Base-by-base conservation (phyloP, 1,140 invertebrate species). In the Bombus sylvicola region DNA sequence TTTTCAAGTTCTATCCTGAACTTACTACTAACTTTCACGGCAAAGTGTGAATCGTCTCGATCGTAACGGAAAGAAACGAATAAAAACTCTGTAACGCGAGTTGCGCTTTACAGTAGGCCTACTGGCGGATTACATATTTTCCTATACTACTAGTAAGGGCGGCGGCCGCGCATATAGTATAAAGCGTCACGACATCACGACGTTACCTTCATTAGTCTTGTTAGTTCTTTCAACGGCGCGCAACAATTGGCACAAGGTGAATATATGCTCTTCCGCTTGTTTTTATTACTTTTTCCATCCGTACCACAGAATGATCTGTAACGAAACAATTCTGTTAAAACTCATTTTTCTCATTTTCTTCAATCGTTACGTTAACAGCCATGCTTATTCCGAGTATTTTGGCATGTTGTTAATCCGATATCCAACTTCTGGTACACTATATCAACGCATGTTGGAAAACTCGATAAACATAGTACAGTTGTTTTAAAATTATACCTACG, bases 211-310 rank as follows among this genome's bases (percentile, higher is more conserved):
- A 81, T 64, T 91, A 72, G 39, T 82, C 13, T 84, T 59, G 66
- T 83, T 86, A 71, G 53, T 78, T 59, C 62, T 78, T 57, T 81
- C 82, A 76, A 81, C 86, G 83, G 68, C 72, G 15, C 66, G 72
- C 34, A 73, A 64, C 82, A 80, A 77, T 66, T 39, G 62, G 87
- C 75, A 5, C 83, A 87, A 84, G 91, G 88, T 85, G 86, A 91
- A 43, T 25, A 81, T 37, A 28, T 37, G 47, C 28, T 80, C 25
- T 39, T 76, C 28, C 22, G 4, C 37, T 43, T 43, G 9, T 43
- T 53, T 4, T 6, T 28, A 39, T 28, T 22, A 5, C 66, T 59
- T 43, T 28, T 31, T 28, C n/a, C 41, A 10, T 22, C 66, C 15
- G 18, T 39, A 37, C 1, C 8, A 22, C 10, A 4, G 13, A 43